Evolutionary conservation across 2,113 vertebrate species (phyloP).

Genomic region (Nanger granti): DNA sequence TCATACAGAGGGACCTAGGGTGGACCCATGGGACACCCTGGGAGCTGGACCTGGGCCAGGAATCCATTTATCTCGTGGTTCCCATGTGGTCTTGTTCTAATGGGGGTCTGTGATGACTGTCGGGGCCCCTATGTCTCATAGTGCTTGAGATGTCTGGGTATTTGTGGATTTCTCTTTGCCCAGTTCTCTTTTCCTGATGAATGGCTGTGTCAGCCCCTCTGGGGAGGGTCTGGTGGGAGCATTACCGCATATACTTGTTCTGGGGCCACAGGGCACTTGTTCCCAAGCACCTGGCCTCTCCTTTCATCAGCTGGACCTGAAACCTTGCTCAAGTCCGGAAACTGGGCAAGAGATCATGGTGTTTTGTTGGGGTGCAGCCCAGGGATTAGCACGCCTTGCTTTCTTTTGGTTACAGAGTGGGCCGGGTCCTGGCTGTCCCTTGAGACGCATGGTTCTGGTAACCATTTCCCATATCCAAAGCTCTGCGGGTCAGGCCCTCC

Average conservation of each 20-base stretch:
- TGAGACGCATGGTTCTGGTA: rapidly evolving
- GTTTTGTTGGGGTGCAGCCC: background rate
- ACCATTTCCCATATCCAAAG: background rate
- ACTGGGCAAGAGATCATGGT: background rate
- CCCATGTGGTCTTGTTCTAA: background rate
- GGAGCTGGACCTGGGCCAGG: background rate
- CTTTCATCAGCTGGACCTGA: background rate
- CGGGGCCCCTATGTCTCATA: background rate
- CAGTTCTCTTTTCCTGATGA: background rate
- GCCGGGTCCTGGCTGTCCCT: background rate
- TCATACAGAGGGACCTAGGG: background rate
- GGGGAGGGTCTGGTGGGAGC: too few relatives aligned
- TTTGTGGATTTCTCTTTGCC: background rate
- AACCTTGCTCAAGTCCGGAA: background rate
- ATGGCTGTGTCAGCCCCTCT: background rate
- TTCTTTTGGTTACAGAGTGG: background rate
- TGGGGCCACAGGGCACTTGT: background rate
- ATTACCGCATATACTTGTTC: rapidly evolving
- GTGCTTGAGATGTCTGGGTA: background rate
- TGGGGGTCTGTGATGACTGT: rapidly evolving
- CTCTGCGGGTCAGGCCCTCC: background rate
- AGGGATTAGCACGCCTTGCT: background rate
- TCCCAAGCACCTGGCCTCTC: background rate
- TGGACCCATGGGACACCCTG: too few relatives aligned
- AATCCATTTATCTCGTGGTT: background rate